Evolutionary conservation across 2,113 vertebrate genomes (phyloP).

Genomic region (Psittacus erithacus): DNA sequence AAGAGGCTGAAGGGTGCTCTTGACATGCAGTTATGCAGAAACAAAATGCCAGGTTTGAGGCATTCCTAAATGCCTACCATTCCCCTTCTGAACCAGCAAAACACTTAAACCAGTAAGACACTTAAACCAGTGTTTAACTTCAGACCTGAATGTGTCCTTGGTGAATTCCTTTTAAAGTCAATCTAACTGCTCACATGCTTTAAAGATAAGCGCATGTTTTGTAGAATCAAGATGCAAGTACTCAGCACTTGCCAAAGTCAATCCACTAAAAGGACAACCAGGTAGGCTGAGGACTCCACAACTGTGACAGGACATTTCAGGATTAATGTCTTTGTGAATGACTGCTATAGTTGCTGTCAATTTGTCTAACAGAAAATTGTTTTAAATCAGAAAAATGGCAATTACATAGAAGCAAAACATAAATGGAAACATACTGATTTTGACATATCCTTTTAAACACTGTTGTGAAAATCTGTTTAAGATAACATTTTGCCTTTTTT

Average conservation of each 20-base stretch:
- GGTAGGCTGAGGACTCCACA: background rate
- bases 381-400: slow-evolving; percentile 8
- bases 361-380: slow-evolving; percentile 10
- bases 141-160: background rate
- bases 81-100: background rate
- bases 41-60: background rate
- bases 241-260: slow-evolving; percentile 12
- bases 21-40: background rate
- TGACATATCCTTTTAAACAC: slow-evolving; percentile 1
- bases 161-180: slow-evolving; percentile 26
- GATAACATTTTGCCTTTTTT: background rate
- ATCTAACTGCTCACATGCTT: background rate
- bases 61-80: background rate
- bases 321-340: background rate
- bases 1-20: background rate
- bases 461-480: background rate
- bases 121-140: slow-evolving; percentile 14
- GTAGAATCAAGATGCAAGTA: background rate
- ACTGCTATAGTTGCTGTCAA: background rate
- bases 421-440: background rate
- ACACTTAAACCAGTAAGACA: slow-evolving; percentile 30
- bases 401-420: background rate
- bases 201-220: slow-evolving; percentile 30
- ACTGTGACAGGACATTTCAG: slow-evolving; percentile 4
- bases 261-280: background rate